Conservation (phyloP, 2,797 vertebrate genomes). For the Graptemys geographica region DNA sequence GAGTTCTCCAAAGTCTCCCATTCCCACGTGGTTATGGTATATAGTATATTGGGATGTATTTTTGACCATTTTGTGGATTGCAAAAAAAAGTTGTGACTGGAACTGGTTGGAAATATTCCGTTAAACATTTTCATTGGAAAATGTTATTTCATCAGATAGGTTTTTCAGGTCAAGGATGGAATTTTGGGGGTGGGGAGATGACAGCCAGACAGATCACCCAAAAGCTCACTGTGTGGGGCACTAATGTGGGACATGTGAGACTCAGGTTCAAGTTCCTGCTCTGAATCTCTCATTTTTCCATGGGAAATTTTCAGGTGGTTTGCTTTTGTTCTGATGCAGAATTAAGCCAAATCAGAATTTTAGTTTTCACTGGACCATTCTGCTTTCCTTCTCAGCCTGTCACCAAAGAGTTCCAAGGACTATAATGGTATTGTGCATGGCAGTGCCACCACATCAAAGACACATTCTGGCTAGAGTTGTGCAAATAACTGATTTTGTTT, state of each 20-base stretch:
- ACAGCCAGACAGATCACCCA: not conserved
- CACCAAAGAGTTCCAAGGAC: not conserved
- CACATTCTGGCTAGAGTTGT: not conserved
- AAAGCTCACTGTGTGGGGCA: not conserved
- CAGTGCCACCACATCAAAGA: not conserved
- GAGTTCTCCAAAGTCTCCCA: too few relatives aligned
- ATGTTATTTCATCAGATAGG: not conserved
- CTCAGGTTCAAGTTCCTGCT: not conserved
- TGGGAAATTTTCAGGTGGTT: not conserved
- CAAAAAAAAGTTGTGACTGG: not conserved
- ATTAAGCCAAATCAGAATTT: not conserved
- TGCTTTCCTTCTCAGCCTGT: not conserved
- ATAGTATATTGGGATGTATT: too few relatives aligned
- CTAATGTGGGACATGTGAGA: not conserved
- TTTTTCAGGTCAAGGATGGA: not conserved
- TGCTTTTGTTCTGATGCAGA: not conserved
- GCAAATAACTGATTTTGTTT: not conserved
- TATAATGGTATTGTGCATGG: not conserved
- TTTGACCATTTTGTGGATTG: not conserved
- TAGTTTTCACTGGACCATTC: not conserved
- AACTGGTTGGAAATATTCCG: not conserved
- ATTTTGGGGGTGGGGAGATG: not conserved
- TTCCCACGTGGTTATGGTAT: too few relatives aligned
- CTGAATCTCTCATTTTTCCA: not conserved
- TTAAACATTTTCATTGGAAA: too few relatives aligned